These are phyloP conservation scores for Lymantria monacha DNA, from an alignment of 2,888 invertebrate species.

Conservation along the genomic window DNA sequence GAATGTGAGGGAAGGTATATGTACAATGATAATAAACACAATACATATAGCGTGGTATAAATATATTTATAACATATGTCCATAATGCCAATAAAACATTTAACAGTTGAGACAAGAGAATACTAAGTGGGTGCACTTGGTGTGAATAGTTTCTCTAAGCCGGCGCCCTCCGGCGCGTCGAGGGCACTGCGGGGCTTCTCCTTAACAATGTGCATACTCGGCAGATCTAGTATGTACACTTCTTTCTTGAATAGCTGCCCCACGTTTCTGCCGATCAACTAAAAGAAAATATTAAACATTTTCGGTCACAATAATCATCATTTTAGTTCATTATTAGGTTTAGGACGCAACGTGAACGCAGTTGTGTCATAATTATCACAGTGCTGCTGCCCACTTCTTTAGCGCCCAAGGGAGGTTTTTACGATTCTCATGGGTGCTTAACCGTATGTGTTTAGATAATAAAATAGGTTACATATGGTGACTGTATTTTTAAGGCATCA, in stretches of 20 bases:
- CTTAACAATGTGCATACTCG: slow-evolving; percentile 80
- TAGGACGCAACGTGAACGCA: too few species aligned
- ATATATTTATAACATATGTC: slow-evolving; percentile 55
- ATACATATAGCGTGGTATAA: slow-evolving; percentile 36
- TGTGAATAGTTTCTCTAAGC: slow-evolving; percentile 61
- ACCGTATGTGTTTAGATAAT: too few species aligned
- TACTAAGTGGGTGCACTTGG: slow-evolving; percentile 57
- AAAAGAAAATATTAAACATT: slow-evolving; percentile 26
- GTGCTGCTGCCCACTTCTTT: too few species aligned
- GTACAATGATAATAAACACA: slow-evolving; percentile 4
- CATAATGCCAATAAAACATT: slow-evolving; percentile 44
- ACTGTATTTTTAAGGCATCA: too few species aligned
- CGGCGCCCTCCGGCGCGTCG: slow-evolving; percentile 59
- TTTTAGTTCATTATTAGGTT: too few species aligned
- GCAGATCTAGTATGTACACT: slow-evolving; percentile 92
- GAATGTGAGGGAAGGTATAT: too few species aligned
- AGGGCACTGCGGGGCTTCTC: slow-evolving; percentile 60
- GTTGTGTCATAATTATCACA: too few species aligned
- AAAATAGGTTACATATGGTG: too few species aligned
- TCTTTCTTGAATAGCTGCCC: slow-evolving; percentile 94
- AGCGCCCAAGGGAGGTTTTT: too few species aligned
- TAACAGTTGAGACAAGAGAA: slow-evolving; percentile 1
- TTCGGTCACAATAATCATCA: not conserved
- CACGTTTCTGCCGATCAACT: slow-evolving; percentile 92
- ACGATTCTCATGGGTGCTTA: too few species aligned